These are phyloP conservation scores for Falco peregrinus DNA, from an alignment of 2,797 vertebrate genomes.

Conservation along the genomic window DNA sequence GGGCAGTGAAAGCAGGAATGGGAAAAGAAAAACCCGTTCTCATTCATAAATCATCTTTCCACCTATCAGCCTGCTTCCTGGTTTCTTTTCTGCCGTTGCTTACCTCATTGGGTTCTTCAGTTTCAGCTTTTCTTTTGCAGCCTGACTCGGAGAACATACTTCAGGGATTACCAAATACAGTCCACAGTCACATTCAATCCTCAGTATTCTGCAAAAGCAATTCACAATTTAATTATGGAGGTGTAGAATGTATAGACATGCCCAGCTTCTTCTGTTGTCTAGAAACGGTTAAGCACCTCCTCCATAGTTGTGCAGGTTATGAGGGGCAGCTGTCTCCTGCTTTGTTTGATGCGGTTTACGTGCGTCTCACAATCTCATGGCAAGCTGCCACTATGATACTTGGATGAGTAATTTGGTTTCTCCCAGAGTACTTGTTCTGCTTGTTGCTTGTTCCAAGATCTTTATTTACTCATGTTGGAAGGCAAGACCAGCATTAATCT, in stretches of 20 bases:
- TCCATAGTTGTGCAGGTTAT: rapidly evolving
- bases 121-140: neutral
- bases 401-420: neutral
- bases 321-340: neutral
- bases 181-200: neutral
- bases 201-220: neutral
- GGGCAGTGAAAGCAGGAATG: neutral
- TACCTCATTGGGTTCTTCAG: neutral
- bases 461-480: constrained; percentile 29
- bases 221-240: neutral
- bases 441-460: neutral
- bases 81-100: neutral
- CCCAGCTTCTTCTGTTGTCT: neutral
- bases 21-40: neutral
- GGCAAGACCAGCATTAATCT: neutral
- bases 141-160: neutral
- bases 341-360: neutral
- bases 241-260: neutral
- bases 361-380: neutral
- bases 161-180: neutral
- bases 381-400: neutral
- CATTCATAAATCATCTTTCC: neutral
- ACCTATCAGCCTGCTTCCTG: neutral
- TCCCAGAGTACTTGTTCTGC: neutral
- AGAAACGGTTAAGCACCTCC: neutral